phyloP scores from a whole-genome alignment of 2,113 vertebrate genomes.

The Tilapia sparmanii region DNA sequence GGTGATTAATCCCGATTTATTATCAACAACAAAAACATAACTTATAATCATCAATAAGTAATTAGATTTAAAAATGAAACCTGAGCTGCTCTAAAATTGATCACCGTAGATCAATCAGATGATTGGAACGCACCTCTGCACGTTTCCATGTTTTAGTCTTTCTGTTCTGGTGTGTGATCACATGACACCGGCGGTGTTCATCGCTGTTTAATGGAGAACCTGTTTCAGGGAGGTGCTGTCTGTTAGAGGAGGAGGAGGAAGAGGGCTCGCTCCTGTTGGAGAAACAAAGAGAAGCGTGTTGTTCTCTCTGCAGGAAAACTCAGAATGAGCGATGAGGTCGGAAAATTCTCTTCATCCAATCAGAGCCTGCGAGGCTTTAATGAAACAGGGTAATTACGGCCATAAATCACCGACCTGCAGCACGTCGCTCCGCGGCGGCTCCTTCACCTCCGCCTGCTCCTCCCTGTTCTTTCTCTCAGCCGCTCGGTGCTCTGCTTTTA shows the following conservation, averaged over 20 bases:
- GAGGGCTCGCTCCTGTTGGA: not conserved
- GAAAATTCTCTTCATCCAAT: conserved; percentile 22
- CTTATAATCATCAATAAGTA: not conserved
- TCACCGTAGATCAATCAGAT: not conserved
- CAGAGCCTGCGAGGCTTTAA: not conserved
- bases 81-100: not conserved
- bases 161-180: not conserved
- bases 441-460: not conserved
- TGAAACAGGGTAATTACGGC: conserved; percentile 4
- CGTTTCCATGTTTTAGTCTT: not conserved
- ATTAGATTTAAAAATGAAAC: not conserved
- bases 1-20: not conserved
- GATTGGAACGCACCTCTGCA: not conserved
- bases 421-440: not conserved
- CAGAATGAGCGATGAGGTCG: not conserved
- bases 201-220: not conserved
- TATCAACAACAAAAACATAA: not conserved
- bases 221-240: not conserved
- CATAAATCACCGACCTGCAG: conserved; percentile 25
- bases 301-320: not conserved
- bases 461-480: not conserved
- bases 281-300: not conserved
- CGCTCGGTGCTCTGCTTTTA: not conserved
- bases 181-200: not conserved
- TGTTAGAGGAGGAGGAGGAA: not conserved